A percentile compares a stretch with the other conserved stretches of the same genome.
Evolutionary conservation across 2,797 vertebrate species (phyloP).

Genomic region (Rhinatrema bivittatum): DNA sequence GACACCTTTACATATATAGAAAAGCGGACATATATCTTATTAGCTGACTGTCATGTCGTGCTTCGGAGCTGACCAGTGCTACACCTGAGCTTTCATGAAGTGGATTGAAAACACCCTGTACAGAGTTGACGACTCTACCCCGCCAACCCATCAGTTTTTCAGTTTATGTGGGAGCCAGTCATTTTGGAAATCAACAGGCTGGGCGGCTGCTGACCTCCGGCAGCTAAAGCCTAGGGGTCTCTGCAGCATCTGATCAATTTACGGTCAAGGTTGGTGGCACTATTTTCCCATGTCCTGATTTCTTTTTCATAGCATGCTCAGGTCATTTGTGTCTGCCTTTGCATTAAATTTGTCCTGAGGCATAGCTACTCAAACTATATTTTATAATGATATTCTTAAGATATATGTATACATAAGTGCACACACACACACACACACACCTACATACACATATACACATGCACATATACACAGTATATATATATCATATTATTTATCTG

Average conservation of each 20-base stretch:
- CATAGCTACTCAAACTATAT: constrained; percentile 81
- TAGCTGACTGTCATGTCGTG: neutral
- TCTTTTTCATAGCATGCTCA: constrained; percentile 68
- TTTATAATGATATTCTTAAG: constrained; percentile 92
- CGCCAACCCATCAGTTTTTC: constrained; percentile 61
- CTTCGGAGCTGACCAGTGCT: constrained; percentile 15
- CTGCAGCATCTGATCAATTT: constrained; percentile 73
- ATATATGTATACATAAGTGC: no score
- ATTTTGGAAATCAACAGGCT: constrained; percentile 73
- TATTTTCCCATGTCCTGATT: constrained; percentile 78
- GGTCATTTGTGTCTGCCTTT: constrained; percentile 93
- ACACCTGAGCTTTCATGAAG: constrained; percentile 26
- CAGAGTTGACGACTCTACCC: constrained; percentile 59
- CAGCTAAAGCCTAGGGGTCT: constrained; percentile 63
- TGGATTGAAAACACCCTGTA: constrained; percentile 29
- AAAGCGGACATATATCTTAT: neutral
- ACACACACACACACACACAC: no score
- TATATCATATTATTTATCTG: constrained; percentile 48
- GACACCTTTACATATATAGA: constrained; percentile 1
- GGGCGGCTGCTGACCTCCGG: constrained; percentile 65
- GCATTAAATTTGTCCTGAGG: constrained; percentile 89
- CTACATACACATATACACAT: no score
- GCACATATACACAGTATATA: no score
- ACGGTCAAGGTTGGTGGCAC: constrained; percentile 91
- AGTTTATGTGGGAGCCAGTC: constrained; percentile 76